phyloP scores from a whole-genome alignment of 2,888 invertebrate species.

The Melinaea menophilus region DNA sequence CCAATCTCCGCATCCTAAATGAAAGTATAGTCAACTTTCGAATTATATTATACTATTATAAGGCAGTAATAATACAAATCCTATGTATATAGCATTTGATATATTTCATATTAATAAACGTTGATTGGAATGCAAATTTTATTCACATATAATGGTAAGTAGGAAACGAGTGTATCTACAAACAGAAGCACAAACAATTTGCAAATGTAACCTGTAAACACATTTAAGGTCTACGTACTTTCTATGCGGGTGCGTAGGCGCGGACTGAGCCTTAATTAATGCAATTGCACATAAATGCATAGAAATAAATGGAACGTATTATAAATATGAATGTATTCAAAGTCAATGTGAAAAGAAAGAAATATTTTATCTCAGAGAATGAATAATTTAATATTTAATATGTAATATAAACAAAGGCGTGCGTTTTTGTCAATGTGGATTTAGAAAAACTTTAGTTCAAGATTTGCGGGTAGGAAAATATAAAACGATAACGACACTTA shows the following conservation, averaged over 20 bases:
- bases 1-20: conserved; percentile 29
- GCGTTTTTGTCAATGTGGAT: too few species aligned
- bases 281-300: conserved; percentile 49
- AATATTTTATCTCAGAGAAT: too few species aligned
- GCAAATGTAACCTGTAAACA: conserved; percentile 30
- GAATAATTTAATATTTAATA: too few species aligned
- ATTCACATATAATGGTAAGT: conserved; percentile 1
- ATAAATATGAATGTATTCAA: conserved; percentile 15
- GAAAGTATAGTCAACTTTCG: conserved; percentile 26
- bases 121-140: not conserved
- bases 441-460: too few species aligned
- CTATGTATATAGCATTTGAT: too few species aligned
- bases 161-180: not conserved
- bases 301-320: conserved; percentile 39
- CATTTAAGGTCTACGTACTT: conserved; percentile 41
- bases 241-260: conserved; percentile 58
- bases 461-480: conserved; percentile 11
- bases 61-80: not conserved
- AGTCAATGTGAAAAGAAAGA: not conserved
- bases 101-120: too few species aligned
- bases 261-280: conserved; percentile 57
- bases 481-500: conserved; percentile 16
- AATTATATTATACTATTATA: not conserved
- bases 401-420: too few species aligned
- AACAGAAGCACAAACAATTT: conserved; percentile 28